Percentiles rank a stretch among this genome's conserved stretches.
These are phyloP conservation scores for Drosophila seclusa DNA, from an alignment of 2,888 invertebrate genomes.

Conservation along the genomic window DNA sequence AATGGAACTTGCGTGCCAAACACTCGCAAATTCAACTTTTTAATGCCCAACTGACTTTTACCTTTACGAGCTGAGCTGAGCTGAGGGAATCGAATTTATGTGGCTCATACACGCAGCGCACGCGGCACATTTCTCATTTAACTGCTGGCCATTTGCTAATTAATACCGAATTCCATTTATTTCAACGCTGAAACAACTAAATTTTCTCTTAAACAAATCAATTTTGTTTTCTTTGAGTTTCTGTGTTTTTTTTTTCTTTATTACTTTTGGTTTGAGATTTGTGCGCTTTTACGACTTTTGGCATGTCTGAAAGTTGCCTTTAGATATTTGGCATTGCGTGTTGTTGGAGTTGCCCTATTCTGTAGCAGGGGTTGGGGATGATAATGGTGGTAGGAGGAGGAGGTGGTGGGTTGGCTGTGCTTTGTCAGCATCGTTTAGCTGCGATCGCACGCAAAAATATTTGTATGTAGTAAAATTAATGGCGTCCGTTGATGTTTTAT, in stretches of 20 bases:
- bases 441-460: conserved; percentile 72
- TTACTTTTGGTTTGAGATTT: conserved; percentile 67
- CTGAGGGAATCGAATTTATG: conserved; percentile 61
- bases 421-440: conserved; percentile 62
- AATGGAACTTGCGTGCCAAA: conserved; percentile 67
- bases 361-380: not conserved
- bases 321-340: conserved; percentile 47
- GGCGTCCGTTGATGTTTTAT: conserved; percentile 77
- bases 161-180: conserved; percentile 79
- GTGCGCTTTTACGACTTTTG: conserved; percentile 76
- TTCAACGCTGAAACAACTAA: conserved; percentile 73
- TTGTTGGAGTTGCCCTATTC: conserved; percentile 9
- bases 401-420: conserved; percentile 7
- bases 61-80: conserved; percentile 45
- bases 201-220: conserved; percentile 71
- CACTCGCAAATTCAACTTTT: conserved; percentile 68
- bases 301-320: conserved; percentile 56
- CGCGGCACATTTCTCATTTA: conserved; percentile 77
- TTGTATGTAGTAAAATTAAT: conserved; percentile 77
- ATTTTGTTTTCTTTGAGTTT: conserved; percentile 51
- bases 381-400: not conserved
- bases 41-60: conserved; percentile 58
- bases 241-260: conserved; percentile 32
- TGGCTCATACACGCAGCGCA: conserved; percentile 63
- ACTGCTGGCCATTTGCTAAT: conserved; percentile 82